A percentile compares a stretch with the other conserved stretches of the same genome.
phyloP scores from a whole-genome alignment of 2,113 vertebrate species.

The Ceratotherium simum region DNA sequence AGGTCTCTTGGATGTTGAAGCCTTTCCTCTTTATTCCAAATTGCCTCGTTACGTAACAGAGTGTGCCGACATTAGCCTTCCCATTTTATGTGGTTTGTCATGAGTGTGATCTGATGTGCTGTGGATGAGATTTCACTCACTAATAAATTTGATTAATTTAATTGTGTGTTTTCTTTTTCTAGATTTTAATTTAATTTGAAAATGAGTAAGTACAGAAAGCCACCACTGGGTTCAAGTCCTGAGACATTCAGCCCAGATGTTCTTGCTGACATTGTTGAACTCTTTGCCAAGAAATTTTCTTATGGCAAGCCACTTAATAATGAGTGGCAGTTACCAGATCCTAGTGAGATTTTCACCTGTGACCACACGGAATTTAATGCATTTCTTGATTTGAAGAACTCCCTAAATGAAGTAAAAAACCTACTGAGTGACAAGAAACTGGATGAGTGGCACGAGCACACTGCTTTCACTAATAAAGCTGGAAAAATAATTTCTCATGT shows the following conservation, averaged over 20 bases:
- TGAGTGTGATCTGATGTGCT: neutral
- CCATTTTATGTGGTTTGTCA: neutral
- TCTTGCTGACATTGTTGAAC: slow-evolving; percentile 87
- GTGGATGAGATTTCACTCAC: neutral
- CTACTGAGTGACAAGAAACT: slow-evolving; percentile 95
- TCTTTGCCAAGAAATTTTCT: slow-evolving; percentile 91
- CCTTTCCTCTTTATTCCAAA: neutral
- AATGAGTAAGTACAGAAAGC: slow-evolving; percentile 91
- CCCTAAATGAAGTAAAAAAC: slow-evolving; percentile 95
- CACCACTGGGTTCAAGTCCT: slow-evolving; percentile 56
- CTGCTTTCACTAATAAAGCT: slow-evolving; percentile 94
- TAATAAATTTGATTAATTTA: slow-evolving; percentile 44
- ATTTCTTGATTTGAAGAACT: slow-evolving; percentile 92
- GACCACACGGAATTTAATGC: slow-evolving; percentile 83
- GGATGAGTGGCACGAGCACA: slow-evolving; percentile 97
- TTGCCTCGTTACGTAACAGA: neutral
- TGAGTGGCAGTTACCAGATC: slow-evolving; percentile 92
- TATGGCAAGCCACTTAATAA: slow-evolving; percentile 88
- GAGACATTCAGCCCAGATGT: slow-evolving; percentile 86
- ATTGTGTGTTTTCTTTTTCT: slow-evolving; percentile 65
- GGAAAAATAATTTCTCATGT: slow-evolving; percentile 92
- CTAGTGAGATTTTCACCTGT: slow-evolving; percentile 84
- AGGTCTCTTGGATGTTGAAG: neutral
- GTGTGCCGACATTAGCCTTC: neutral
- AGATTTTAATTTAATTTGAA: slow-evolving; percentile 82